These are phyloP conservation scores for Orthonyx spaldingii DNA, from an alignment of 2,113 vertebrate species.

Conservation along the genomic window DNA sequence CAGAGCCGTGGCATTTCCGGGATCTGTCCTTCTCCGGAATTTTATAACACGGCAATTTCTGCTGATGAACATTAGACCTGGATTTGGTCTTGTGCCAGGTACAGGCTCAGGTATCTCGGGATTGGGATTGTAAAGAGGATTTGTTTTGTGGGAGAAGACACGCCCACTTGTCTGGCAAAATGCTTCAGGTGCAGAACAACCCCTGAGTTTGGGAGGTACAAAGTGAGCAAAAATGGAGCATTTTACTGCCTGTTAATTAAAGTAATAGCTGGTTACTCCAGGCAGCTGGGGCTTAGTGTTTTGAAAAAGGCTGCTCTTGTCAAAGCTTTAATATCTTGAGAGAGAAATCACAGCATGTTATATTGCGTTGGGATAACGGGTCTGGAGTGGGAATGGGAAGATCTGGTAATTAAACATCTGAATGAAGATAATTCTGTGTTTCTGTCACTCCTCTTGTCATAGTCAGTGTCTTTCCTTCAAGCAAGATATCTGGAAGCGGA, in stretches of 20 bases:
- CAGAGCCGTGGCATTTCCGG: accelerated
- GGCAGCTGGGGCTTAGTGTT: neutral
- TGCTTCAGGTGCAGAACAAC: neutral
- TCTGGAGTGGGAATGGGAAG: neutral
- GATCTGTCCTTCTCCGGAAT: neutral
- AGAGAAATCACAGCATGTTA: neutral
- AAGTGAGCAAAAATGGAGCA: neutral
- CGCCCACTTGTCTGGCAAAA: neutral
- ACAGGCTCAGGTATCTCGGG: neutral
- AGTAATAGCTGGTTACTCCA: neutral
- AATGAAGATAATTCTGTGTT: neutral
- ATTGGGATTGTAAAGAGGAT: accelerated
- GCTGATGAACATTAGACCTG: accelerated
- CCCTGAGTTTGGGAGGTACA: neutral
- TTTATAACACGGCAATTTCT: neutral
- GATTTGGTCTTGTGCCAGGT: neutral
- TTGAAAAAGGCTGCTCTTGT: neutral
- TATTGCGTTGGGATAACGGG: neutral
- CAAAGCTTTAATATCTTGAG: neutral
- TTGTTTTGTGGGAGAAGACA: neutral
- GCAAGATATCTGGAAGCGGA: neutral
- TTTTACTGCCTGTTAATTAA: neutral
- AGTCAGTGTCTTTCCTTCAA: neutral
- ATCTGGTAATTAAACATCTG: neutral
- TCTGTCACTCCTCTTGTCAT: neutral